Percentiles rank a stretch among this genome's conserved stretches.
Evolutionary conservation across 2,113 vertebrate genomes (phyloP).

Genomic region (Aspidoscelis tigris): DNA sequence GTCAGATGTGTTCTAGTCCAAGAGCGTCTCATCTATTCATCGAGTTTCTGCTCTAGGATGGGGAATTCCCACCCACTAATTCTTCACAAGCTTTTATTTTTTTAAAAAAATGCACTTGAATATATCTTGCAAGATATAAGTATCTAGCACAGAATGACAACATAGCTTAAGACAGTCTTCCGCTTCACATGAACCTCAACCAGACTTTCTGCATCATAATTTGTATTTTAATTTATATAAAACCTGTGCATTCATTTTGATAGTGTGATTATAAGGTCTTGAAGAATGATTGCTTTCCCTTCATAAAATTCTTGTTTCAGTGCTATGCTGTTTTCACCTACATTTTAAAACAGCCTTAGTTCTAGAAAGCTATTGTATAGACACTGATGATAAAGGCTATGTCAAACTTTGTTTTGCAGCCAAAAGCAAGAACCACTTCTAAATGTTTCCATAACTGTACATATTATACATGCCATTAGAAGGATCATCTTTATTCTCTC

Average conservation of each 20-base stretch:
- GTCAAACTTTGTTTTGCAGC: constrained; percentile 3
- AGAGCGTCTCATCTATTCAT: neutral
- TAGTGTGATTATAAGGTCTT: neutral
- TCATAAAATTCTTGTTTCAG: neutral
- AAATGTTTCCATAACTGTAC: neutral
- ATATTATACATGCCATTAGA: neutral
- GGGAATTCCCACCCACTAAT: neutral
- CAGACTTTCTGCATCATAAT: neutral
- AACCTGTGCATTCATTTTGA: neutral
- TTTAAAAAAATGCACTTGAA: neutral
- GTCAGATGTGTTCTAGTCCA: neutral
- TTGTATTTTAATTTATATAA: neutral
- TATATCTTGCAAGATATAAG: too few species aligned
- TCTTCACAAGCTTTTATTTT: neutral
- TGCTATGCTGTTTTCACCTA: neutral
- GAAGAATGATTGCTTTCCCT: neutral
- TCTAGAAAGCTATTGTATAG: neutral
- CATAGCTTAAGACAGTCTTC: neutral
- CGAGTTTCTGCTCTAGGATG: neutral
- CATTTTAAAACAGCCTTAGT: neutral
- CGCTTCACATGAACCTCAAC: neutral
- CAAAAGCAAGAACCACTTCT: neutral
- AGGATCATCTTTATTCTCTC: neutral
- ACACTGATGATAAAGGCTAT: neutral
- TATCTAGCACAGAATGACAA: neutral